A percentile compares a stretch with the other conserved stretches of the same genome.
Conservation (phyloP, 2,113 vertebrate species). For the Hemichromis elongatus region DNA sequence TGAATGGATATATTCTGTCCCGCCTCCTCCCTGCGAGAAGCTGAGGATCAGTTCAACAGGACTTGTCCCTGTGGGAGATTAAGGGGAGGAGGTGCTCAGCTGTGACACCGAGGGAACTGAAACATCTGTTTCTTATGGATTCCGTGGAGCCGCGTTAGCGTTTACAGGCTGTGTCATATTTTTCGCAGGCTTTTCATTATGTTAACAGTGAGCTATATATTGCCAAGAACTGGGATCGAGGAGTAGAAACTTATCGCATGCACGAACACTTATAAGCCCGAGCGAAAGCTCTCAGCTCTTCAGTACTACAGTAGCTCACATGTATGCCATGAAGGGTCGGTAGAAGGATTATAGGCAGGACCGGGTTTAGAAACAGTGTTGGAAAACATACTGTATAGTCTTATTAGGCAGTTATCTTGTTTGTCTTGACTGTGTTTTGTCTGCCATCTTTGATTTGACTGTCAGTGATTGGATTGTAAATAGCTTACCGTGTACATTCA, state of each 20-base stretch:
- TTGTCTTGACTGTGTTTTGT: slow-evolving; percentile 68
- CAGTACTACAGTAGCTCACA: slow-evolving; percentile 37
- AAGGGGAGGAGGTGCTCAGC: slow-evolving; percentile 4
- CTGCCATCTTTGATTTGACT: slow-evolving; percentile 74
- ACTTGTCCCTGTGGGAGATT: neutral
- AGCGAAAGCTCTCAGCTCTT: slow-evolving; percentile 43
- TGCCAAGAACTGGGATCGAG: slow-evolving; percentile 22
- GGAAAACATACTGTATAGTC: slow-evolving; percentile 57
- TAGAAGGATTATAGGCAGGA: slow-evolving; percentile 47
- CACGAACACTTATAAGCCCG: slow-evolving; percentile 51
- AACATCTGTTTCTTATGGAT: slow-evolving; percentile 69
- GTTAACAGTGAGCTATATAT: slow-evolving; percentile 60
- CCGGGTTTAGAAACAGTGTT: slow-evolving; percentile 51
- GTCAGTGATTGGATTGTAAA: slow-evolving; percentile 87
- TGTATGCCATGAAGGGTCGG: slow-evolving; percentile 17
- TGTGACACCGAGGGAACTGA: slow-evolving; percentile 23
- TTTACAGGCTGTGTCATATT: slow-evolving; percentile 65
- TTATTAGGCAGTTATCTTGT: slow-evolving; percentile 50
- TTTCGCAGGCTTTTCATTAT: slow-evolving; percentile 61
- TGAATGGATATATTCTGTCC: slow-evolving; percentile 12
- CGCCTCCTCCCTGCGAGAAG: slow-evolving; percentile 1
- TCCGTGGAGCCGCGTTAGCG: slow-evolving; percentile 35
- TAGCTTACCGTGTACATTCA: slow-evolving; percentile 94
- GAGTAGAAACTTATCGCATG: slow-evolving; percentile 50
- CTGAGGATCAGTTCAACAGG: slow-evolving; percentile 1